Percentiles rank a stretch among this genome's conserved stretches.
These are phyloP conservation scores for Philantomba maxwellii DNA, from an alignment of 2,113 vertebrate species.

Conservation along the genomic window DNA sequence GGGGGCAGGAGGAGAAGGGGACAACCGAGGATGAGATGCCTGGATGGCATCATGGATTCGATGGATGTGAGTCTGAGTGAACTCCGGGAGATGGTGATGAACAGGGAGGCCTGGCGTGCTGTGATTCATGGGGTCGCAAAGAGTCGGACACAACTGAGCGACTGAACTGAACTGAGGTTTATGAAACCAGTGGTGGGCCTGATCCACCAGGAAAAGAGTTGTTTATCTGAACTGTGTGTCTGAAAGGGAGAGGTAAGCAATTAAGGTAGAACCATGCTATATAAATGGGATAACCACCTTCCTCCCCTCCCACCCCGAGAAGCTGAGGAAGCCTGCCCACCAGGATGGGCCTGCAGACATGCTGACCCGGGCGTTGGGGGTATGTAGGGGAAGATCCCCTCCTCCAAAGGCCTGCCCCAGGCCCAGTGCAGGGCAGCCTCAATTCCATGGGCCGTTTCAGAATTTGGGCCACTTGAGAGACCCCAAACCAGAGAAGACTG, in stretches of 20 bases:
- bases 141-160: no score
- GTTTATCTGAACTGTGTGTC: not conserved
- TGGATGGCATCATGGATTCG: no score
- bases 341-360: fast-evolving
- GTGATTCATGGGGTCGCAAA: no score
- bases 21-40: no score
- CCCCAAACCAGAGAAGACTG: not conserved
- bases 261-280: fast-evolving
- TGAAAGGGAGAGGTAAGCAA: not conserved
- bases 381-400: fast-evolving
- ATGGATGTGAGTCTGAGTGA: no score
- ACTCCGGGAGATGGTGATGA: no score
- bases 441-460: fast-evolving
- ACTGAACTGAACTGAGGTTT: no score
- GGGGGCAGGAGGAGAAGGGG: no score
- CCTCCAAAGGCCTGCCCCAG: no score
- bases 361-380: fast-evolving
- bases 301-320: fast-evolving
- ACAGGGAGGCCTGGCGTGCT: no score
- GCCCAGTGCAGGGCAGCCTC: not conserved
- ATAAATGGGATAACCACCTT: fast-evolving
- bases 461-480: not conserved
- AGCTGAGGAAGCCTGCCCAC: fast-evolving
- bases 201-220: not conserved
- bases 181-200: not conserved